Conservation (phyloP, 2,888 invertebrate genomes). For the Stenurella melanura region DNA sequence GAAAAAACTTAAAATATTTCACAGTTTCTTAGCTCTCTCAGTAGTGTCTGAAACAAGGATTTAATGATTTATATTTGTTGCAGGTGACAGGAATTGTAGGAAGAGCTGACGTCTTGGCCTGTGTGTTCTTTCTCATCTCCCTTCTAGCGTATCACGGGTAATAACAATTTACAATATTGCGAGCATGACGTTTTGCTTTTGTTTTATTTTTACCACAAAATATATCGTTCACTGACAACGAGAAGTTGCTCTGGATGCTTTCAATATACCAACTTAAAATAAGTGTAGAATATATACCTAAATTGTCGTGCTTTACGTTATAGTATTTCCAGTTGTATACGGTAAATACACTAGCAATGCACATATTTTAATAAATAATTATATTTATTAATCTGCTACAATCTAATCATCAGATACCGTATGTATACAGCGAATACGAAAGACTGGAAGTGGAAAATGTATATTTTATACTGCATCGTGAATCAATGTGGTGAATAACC, state of each 20-base stretch:
- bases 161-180: conserved; percentile 26
- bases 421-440: no score
- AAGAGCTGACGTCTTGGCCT: conserved; percentile 89
- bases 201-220: conserved; percentile 10
- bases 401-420: no score
- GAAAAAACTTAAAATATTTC: not conserved
- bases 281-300: no score
- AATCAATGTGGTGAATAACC: no score
- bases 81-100: conserved; percentile 93
- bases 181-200: conserved; percentile 8
- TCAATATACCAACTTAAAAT: no score
- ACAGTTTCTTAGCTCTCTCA: not conserved
- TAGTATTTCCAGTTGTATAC: no score
- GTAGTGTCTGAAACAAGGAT: not conserved
- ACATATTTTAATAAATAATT: no score
- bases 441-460: no score
- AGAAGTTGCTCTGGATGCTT: not conserved
- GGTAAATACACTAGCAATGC: no score
- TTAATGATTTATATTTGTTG: conserved; percentile 59
- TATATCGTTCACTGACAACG: conserved; percentile 14
- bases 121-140: conserved; percentile 87
- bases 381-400: no score
- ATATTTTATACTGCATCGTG: no score
- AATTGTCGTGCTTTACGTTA: no score
- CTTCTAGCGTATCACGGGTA: conserved; percentile 88